Evolutionary conservation across 2,797 vertebrate genomes (phyloP).

Genomic region (Cuculus canorus): DNA sequence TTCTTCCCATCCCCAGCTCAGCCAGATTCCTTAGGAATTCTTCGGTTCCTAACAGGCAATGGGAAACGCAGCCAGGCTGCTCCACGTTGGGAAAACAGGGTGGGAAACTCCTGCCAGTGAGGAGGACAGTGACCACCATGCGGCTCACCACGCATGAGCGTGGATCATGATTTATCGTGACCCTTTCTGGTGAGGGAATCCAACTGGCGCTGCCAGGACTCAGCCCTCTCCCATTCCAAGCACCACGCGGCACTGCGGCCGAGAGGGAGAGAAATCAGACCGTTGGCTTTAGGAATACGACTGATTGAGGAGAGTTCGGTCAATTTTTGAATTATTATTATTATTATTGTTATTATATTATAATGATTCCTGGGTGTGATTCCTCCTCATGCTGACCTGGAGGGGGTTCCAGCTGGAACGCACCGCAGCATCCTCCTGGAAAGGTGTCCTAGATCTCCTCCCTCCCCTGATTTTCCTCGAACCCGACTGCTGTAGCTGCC

Average conservation of each 20-base stretch:
- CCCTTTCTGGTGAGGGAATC: background rate
- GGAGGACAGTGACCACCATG: background rate
- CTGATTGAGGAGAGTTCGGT: background rate
- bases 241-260: too few species aligned
- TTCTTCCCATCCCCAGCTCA: background rate
- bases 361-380: background rate
- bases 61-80: accelerated
- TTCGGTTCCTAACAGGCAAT: accelerated
- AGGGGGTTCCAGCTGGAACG: background rate
- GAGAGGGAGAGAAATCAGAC: background rate
- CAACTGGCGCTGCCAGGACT: background rate
- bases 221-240: background rate
- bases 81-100: accelerated
- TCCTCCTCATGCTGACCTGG: background rate
- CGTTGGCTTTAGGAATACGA: background rate
- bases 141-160: accelerated
- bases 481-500: background rate
- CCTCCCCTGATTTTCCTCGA: too few species aligned
- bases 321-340: accelerated
- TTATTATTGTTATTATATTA: background rate
- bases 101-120: background rate
- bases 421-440: accelerated
- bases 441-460: background rate
- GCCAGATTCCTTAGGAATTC: background rate
- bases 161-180: background rate